phyloP scores from a whole-genome alignment of 2,888 invertebrate species.

The Caenorhabditis japonica region DNA sequence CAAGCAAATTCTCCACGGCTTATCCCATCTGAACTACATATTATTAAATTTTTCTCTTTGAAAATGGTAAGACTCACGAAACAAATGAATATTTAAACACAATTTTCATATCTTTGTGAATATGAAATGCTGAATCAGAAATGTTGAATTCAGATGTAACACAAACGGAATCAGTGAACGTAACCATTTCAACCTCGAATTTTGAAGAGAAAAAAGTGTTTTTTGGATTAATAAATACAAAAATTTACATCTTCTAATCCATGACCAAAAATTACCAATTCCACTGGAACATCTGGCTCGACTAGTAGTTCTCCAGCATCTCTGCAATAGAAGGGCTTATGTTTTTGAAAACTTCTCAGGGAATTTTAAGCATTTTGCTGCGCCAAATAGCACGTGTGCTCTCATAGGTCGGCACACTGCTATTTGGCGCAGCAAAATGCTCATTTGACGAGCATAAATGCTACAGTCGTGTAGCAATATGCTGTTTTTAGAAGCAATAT shows the following conservation, averaged over 20 bases:
- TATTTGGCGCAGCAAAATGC: too few relatives aligned
- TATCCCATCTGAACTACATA: conserved; percentile 42
- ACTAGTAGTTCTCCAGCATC: conserved; percentile 71
- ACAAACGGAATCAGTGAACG: conserved; percentile 67
- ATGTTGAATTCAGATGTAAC: conserved; percentile 65
- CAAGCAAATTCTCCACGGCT: conserved; percentile 69
- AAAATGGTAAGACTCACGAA: conserved; percentile 51
- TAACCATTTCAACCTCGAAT: conserved; percentile 65
- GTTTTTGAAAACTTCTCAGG: neutral
- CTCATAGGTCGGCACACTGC: too few relatives aligned
- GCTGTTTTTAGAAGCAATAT: too few relatives aligned
- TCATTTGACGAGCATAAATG: too few relatives aligned
- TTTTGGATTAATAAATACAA: neutral
- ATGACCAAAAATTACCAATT: conserved; percentile 71
- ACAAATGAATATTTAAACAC: conserved; percentile 67
- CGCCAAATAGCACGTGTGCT: too few relatives aligned
- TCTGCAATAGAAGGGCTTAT: conserved; percentile 28
- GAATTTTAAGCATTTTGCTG: too few relatives aligned
- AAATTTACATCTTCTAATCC: conserved; percentile 69
- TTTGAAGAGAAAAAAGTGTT: neutral
- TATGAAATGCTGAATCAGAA: conserved; percentile 58
- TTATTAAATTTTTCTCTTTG: neutral
- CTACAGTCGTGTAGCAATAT: too few relatives aligned
- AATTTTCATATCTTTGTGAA: conserved; percentile 72
- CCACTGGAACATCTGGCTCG: conserved; percentile 61